Evolutionary conservation across 2,888 invertebrate genomes (phyloP).

Genomic region (Limenitis camilla): DNA sequence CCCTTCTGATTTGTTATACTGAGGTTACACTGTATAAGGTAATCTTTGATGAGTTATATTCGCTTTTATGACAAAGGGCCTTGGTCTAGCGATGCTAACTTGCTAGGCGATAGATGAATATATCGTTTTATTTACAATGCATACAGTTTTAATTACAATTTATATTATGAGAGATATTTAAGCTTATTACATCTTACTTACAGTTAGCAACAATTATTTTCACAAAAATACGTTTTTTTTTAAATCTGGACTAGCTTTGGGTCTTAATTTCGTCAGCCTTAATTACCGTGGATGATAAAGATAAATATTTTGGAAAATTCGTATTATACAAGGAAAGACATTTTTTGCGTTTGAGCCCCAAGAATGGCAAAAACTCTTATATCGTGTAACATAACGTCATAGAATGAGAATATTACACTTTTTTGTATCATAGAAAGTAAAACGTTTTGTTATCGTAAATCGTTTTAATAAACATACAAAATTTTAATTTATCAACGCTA

Average conservation of each 20-base stretch:
- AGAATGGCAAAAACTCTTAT: background rate
- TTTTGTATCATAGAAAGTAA: slow-evolving; percentile 16
- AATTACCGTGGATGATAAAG: background rate
- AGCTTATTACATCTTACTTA: slow-evolving; percentile 21
- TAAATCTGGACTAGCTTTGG: slow-evolving; percentile 24
- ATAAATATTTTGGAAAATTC: background rate
- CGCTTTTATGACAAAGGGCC: too few species aligned
- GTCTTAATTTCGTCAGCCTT: slow-evolving; percentile 17
- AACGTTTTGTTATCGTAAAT: slow-evolving; percentile 15
- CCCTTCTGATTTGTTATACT: too few species aligned
- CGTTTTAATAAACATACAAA: background rate
- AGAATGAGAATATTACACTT: slow-evolving; percentile 9
- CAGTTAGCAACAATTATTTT: slow-evolving; percentile 16
- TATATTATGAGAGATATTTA: slow-evolving; percentile 26
- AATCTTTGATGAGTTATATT: too few species aligned
- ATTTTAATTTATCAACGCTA: background rate
- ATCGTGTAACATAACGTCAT: background rate
- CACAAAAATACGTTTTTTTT: slow-evolving; percentile 20
- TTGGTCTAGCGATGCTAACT: too few species aligned
- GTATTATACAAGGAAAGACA: too few species aligned
- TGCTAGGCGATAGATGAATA: background rate
- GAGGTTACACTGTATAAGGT: too few species aligned
- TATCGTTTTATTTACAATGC: slow-evolving; percentile 10
- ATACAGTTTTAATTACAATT: slow-evolving; percentile 15
- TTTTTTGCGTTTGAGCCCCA: slow-evolving; percentile 7